A percentile compares a stretch with the other conserved stretches of the same genome.
These are phyloP conservation scores for Mugil cephalus DNA, from an alignment of 2,113 vertebrate species.

Conservation along the genomic window DNA sequence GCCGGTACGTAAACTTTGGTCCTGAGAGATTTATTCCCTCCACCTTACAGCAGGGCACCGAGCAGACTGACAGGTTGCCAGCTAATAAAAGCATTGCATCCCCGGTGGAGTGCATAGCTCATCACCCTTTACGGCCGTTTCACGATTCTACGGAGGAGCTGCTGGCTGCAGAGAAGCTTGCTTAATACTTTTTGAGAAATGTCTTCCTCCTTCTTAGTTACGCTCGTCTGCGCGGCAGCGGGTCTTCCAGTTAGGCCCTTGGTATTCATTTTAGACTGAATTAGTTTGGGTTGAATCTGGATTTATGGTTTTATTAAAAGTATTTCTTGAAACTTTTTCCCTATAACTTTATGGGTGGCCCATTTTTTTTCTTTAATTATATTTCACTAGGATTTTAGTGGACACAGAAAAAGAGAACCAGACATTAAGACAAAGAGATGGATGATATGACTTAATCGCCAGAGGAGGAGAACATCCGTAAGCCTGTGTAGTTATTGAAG, in stretches of 20 bases:
- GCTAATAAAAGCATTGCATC: slow-evolving; percentile 62
- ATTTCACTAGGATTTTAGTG: background rate
- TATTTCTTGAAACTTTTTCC: background rate
- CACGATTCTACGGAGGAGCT: slow-evolving; percentile 21
- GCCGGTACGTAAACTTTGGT: slow-evolving; percentile 33
- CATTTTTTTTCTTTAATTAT: background rate
- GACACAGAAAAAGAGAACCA: background rate
- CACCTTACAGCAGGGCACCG: slow-evolving; percentile 20
- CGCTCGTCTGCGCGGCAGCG: background rate
- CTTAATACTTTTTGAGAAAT: background rate
- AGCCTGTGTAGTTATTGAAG: slow-evolving; percentile 3
- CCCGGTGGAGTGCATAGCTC: slow-evolving; percentile 36
- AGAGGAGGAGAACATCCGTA: background rate
- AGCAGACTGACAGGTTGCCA: slow-evolving; percentile 44
- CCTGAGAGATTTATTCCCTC: slow-evolving; percentile 46
- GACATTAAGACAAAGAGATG: background rate
- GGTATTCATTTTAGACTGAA: background rate
- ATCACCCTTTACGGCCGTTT: slow-evolving; percentile 27
- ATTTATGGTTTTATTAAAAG: background rate
- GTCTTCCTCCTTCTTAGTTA: background rate
- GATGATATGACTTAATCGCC: background rate
- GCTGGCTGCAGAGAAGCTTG: background rate
- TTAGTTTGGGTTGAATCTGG: background rate
- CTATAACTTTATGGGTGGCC: background rate
- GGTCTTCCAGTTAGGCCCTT: background rate